Evolutionary conservation across 1,140 invertebrate species (phyloP), one percentile per base, ranked within the genome.

Genomic region (Drosophila athabasca): DNA sequence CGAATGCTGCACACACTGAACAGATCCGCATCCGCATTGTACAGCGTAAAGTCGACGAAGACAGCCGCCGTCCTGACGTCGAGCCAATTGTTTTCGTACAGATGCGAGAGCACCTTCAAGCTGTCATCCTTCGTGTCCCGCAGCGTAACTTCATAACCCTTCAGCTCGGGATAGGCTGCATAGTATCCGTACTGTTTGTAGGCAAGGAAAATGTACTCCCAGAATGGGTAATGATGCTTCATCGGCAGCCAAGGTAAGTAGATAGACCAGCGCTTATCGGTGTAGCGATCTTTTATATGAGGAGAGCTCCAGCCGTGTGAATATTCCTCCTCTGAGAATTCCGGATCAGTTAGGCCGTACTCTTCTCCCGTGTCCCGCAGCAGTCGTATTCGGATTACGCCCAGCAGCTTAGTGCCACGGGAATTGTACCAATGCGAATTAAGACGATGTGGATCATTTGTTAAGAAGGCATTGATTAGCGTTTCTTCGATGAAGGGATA

Each of bases 41-140:
- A 90, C 6, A 90, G 53, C 6, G 79, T 90, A 24, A 89, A 90
- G 50, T 90, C 90, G 7, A 90, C 57, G 9, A 90, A 90, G 2
- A 90, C 39, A 1, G 69, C 89, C 1, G 65, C 62, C 0, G 90
- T 90, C 8, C 67, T 73, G 0, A 6, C 15, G 15, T 80, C 77
- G 0, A 90, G 50, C 90, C 90, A 90, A 0, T 61, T 29, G 0
- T 78, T 41, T 0, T 75, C 15, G 3, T 41, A 15, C 0, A 90
- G 54, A 45, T 78, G 87, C 0, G 70, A 45, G 0, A 90, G 7
- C 8, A 90, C 71, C 41, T 76, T 77, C 22, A 65, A 31, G 13
- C 71, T 84, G 29, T 90, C 90, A 0, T 31, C 6, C 2, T 26
- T 60, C 35, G 45, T 62, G 13, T 76, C 60, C 7, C 73, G 62